phyloP scores from a whole-genome alignment of 2,113 vertebrate species.

The Tenrec ecaudatus region DNA sequence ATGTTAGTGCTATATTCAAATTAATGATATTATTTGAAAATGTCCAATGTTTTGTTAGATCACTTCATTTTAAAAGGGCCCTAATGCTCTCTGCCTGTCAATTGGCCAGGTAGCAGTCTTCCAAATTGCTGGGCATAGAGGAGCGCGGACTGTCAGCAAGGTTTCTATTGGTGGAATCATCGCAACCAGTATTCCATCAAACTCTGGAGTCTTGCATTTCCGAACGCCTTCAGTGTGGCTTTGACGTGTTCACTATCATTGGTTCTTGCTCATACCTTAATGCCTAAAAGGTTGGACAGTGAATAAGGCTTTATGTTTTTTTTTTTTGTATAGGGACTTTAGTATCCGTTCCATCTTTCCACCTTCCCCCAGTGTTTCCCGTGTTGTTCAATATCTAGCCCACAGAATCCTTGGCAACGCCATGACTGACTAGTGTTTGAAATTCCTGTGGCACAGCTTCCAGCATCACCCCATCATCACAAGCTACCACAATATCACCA shows the following conservation, averaged over 20 bases:
- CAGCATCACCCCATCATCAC: too few species aligned
- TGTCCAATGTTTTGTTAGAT: not conserved
- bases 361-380: too few species aligned
- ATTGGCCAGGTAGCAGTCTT: not conserved
- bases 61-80: too few species aligned
- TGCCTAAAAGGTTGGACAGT: not conserved
- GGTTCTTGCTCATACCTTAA: not conserved
- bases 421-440: not conserved
- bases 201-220: not conserved
- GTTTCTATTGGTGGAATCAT: not conserved
- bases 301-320: too few species aligned
- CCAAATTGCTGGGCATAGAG: not conserved
- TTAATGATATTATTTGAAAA: not conserved
- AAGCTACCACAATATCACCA: not conserved
- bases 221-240: not conserved
- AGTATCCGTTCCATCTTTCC: not conserved
- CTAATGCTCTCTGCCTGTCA: not conserved
- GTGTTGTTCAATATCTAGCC: too few species aligned
- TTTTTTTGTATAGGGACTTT: not conserved
- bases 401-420: not conserved
- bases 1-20: too few species aligned
- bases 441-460: not conserved
- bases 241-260: not conserved
- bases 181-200: not conserved
- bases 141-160: not conserved